A percentile compares a stretch with the other conserved stretches of the same genome.
Conservation (phyloP, 2,888 invertebrate species). For the Cephus sareptanus region DNA sequence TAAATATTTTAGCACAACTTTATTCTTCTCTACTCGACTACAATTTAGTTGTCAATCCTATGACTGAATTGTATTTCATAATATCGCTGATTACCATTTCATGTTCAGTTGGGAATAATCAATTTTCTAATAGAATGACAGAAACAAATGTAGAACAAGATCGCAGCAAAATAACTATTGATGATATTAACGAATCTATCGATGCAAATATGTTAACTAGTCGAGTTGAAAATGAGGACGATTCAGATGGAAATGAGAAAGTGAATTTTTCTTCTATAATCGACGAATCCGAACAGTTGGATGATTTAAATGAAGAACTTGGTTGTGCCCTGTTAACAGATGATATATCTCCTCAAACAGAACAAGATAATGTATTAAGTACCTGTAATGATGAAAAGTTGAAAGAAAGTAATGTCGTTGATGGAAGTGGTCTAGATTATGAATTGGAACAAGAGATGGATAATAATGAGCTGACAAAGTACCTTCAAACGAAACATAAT, state of each 20-base stretch:
- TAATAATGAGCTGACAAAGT: constrained; percentile 13
- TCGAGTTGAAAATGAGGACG: neutral
- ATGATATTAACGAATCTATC: neutral
- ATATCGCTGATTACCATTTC: constrained; percentile 74
- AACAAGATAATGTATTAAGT: neutral
- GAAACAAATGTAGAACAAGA: constrained; percentile 17
- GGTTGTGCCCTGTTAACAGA: constrained; percentile 39
- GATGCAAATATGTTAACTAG: neutral
- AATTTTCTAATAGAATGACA: constrained; percentile 12
- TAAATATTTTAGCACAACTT: constrained; percentile 71
- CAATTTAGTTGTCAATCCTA: constrained; percentile 74
- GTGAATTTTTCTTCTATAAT: neutral
- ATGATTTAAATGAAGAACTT: constrained; percentile 39
- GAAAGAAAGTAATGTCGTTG: neutral
- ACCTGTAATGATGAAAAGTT: neutral
- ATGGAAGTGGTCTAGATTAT: neutral
- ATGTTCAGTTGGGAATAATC: constrained; percentile 25
- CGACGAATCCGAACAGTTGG: constrained; percentile 10
- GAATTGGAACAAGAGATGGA: neutral
- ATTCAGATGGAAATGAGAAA: neutral
- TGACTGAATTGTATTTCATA: constrained; percentile 77
- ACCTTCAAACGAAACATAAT: constrained; percentile 68
- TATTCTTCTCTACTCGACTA: constrained; percentile 72
- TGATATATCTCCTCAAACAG: constrained; percentile 11
- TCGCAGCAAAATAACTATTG: neutral